Base-by-base conservation (phyloP, 2,888 invertebrate species). In the Ischnus inquisitorius region DNA sequence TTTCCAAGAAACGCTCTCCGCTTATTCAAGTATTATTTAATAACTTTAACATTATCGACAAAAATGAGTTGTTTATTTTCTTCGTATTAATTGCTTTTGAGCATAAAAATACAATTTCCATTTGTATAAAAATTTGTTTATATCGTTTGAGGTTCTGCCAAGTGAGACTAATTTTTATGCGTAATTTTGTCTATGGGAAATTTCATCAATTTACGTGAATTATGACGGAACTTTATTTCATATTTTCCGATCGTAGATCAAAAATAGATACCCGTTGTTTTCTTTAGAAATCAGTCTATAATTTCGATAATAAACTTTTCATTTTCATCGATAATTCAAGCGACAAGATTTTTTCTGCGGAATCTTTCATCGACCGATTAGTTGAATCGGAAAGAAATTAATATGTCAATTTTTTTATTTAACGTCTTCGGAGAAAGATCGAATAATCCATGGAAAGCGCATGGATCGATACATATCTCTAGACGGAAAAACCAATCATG, bases 401-500 rank as follows among this genome's bases (percentile, higher is more conserved):
- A 6, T 1, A 16, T 48, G 4, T 1, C 34, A 8, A 16, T 67
- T 14, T 68, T 78, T 71, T 83, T 72, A 82, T 25, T 19, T 69
- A 74, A 62, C 8, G 10, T 1, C 2, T 0, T 28, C 28, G 28
- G 62, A 51, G 48, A 71, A 71, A 79, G 75, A 25, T 19, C 54
- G 39, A 54, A 71, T 46, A 41, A 68, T 68, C 65, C 60, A 74
- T 68, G n/a, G 48, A 46, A 48, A 57, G 75, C 46, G 4, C 14
- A 43, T 65, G 34, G 16, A 71, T 28, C 57, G 19, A 10, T 54
- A 14, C 39, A 25, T 41, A 3, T 67, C 28, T 54, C 16, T 67
- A 54, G 16, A 69, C 28, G 22, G 41, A 39, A 62, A 74, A 77
- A 69, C 62, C 48, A 78, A 68, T 57, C 64, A 67, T 43, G 71